These are phyloP conservation scores for Ophthalmolycus amberensis DNA, from an alignment of 2,113 vertebrate genomes.

Conservation along the genomic window DNA sequence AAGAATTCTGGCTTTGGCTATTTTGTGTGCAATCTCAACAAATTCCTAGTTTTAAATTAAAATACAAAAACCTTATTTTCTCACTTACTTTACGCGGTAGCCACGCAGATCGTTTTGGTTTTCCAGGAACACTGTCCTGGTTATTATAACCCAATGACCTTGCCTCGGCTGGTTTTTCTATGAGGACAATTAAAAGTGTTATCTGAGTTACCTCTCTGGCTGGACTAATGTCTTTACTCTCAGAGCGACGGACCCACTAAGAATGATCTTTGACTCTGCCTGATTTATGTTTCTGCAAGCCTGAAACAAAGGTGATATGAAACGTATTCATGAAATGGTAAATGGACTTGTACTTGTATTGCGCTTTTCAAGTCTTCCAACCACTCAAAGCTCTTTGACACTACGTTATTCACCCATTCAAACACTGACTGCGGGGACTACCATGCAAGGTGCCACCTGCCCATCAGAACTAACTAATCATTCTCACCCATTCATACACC, in stretches of 20 bases:
- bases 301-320: no score
- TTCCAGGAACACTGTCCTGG: not conserved
- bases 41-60: not conserved
- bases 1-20: not conserved
- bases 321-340: no score
- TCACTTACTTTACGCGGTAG: not conserved
- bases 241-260: not conserved
- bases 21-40: not conserved
- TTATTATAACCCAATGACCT: not conserved
- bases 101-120: not conserved
- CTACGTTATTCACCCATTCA: no score
- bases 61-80: not conserved
- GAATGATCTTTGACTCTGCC: not conserved
- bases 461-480: no score
- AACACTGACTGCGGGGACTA: no score
- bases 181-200: not conserved
- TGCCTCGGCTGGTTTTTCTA: not conserved
- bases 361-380: no score
- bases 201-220: not conserved
- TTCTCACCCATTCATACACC: no score
- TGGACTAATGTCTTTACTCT: not conserved
- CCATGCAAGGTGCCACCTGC: no score
- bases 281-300: no score
- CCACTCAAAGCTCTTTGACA: no score
- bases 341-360: no score